Conservation (phyloP, 64 coral and sea anemone genomes). For the Cladopsammia gracilis region DNA sequence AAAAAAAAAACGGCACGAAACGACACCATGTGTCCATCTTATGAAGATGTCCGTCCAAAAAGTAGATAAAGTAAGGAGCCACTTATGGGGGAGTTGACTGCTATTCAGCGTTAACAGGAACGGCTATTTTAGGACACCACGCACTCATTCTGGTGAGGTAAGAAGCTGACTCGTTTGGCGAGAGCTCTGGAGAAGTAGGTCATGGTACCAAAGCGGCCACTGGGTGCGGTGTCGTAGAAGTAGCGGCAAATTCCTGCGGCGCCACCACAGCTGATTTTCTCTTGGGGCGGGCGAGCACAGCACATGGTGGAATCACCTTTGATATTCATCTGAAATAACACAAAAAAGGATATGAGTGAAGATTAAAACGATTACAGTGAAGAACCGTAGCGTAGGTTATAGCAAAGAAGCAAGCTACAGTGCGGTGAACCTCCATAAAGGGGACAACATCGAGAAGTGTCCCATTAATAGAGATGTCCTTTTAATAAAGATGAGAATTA, state of each 20-base stretch:
- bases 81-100: no score
- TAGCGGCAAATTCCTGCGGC: conserved; percentile 90
- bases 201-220: conserved; percentile 97
- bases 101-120: background rate
- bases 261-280: conserved; percentile 86
- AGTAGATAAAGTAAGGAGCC: no score
- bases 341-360: background rate
- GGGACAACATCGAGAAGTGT: no score
- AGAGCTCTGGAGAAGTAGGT: conserved; percentile 94
- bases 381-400: background rate
- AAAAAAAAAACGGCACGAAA: no score
- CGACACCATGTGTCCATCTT: no score
- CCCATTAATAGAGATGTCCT: no score
- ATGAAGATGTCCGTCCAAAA: no score
- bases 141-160: conserved; percentile 90
- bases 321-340: conserved; percentile 73
- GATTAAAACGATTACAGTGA: background rate
- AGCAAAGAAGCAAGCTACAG: no score
- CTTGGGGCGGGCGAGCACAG: conserved; percentile 81
- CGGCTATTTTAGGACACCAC: conserved; percentile 38
- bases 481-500: no score
- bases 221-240: conserved; percentile 98
- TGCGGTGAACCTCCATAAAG: no score
- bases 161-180: conserved; percentile 67
- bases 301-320: conserved; percentile 92